phyloP scores from a whole-genome alignment of 2,888 invertebrate genomes.

The Eristalinus aeneus region DNA sequence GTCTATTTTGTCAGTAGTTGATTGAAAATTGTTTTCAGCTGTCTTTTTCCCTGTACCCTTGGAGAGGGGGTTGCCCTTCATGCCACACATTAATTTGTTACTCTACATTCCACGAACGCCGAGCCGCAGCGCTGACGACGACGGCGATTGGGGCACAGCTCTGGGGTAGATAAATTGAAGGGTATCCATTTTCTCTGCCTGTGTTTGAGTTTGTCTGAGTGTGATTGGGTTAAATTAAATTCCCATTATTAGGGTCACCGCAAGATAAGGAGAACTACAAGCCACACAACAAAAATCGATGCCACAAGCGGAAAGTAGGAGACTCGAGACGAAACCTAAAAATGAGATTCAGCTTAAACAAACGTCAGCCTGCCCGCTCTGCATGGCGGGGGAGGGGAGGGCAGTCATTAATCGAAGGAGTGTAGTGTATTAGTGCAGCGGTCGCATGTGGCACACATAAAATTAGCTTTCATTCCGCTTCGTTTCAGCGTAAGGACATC shows the following conservation, averaged over 20 bases:
- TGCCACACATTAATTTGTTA: slow-evolving; percentile 53
- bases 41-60: slow-evolving; percentile 10
- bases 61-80: not conserved
- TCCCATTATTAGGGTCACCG: slow-evolving; percentile 64
- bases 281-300: slow-evolving; percentile 47
- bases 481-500: not conserved
- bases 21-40: slow-evolving; percentile 65
- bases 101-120: not conserved
- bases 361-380: not conserved
- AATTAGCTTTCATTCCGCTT: slow-evolving; percentile 29
- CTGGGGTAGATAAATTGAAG: slow-evolving; percentile 53
- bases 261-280: slow-evolving; percentile 32
- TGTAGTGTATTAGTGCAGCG: slow-evolving; percentile 39
- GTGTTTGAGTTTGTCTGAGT: slow-evolving; percentile 9
- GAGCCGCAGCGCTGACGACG: not conserved
- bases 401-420: slow-evolving; percentile 16
- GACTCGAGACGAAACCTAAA: not conserved
- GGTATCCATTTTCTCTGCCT: slow-evolving; percentile 43
- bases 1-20: slow-evolving; percentile 69
- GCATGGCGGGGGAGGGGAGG: not conserved
- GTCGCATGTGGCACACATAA: slow-evolving; percentile 54
- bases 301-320: not conserved
- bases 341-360: slow-evolving; percentile 23
- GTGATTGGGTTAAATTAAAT: slow-evolving; percentile 62
- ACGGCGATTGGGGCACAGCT: not conserved